These are phyloP conservation scores for Galago senegalensis DNA, from an alignment of 2,797 vertebrate species.

Conservation along the genomic window DNA sequence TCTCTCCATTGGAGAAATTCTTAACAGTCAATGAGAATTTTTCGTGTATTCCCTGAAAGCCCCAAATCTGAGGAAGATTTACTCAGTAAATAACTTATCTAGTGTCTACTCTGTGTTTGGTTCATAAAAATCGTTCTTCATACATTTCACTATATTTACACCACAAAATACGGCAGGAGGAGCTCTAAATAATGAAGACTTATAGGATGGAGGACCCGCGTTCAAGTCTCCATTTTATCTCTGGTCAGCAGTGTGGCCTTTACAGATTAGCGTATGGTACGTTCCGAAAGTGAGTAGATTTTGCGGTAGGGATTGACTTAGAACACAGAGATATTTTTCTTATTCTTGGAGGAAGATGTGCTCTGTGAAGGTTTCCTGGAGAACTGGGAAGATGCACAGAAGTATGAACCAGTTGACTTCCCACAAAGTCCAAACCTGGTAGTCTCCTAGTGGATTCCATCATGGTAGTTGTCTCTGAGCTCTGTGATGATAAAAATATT, in stretches of 20 bases:
- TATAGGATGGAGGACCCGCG: not conserved
- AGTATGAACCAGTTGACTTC: not conserved
- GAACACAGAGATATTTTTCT: not conserved
- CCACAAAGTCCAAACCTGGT: not conserved
- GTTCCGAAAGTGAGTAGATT: not conserved
- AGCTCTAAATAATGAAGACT: not conserved
- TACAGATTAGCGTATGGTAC: not conserved
- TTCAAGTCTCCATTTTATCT: not conserved
- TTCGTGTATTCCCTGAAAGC: not conserved
- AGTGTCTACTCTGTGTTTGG: not conserved
- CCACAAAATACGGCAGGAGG: not conserved
- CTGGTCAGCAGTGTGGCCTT: not conserved
- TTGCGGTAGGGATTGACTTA: not conserved
- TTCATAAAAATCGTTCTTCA: not conserved
- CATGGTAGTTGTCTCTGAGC: not conserved
- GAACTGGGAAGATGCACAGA: not conserved
- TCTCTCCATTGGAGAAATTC: not conserved
- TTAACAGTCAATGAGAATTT: slow-evolving; percentile 29
- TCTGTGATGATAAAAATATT: not conserved
- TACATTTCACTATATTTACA: not conserved
- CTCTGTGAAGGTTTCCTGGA: not conserved
- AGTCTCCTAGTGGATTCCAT: not conserved
- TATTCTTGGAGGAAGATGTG: not conserved
- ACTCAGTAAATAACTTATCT: not conserved
- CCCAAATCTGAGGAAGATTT: not conserved